Evolutionary conservation across 2,113 vertebrate genomes (phyloP).

Genomic region (Neogale vison): DNA sequence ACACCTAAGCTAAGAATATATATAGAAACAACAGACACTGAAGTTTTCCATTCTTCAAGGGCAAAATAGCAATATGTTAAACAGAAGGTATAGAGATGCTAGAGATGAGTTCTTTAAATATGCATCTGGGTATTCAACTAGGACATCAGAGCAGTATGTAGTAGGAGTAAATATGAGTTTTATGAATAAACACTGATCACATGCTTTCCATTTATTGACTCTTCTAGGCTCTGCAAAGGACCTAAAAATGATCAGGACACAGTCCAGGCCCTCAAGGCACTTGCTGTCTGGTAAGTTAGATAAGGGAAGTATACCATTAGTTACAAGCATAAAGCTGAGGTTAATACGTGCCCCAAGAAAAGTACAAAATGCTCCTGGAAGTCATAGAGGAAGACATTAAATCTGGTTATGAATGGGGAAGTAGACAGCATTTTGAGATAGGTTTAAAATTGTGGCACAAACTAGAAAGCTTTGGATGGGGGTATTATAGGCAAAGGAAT

Average conservation of each 20-base stretch:
- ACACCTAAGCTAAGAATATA: conserved; percentile 2
- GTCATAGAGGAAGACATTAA: neutral
- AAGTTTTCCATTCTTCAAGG: conserved; percentile 33
- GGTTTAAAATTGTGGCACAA: neutral
- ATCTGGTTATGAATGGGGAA: neutral
- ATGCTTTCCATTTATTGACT: neutral
- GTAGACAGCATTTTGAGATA: neutral
- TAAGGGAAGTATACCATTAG: neutral
- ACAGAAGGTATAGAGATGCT: neutral
- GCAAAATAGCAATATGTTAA: conserved; percentile 27
- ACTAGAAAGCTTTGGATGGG: neutral
- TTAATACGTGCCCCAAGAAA: neutral
- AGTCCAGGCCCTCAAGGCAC: neutral
- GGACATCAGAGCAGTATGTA: neutral
- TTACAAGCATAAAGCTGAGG: neutral
- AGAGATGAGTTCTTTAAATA: conserved; percentile 17
- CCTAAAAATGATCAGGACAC: neutral
- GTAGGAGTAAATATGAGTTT: neutral
- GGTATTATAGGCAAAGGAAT: neutral
- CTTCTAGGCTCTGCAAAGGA: neutral
- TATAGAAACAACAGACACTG: neutral
- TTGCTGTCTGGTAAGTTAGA: neutral
- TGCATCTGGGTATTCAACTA: neutral
- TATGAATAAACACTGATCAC: neutral
- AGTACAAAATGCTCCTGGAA: neutral